Percentiles rank a stretch among this genome's conserved stretches.
phyloP scores from a whole-genome alignment of 2,888 invertebrate genomes.

The Polyploca ridens region DNA sequence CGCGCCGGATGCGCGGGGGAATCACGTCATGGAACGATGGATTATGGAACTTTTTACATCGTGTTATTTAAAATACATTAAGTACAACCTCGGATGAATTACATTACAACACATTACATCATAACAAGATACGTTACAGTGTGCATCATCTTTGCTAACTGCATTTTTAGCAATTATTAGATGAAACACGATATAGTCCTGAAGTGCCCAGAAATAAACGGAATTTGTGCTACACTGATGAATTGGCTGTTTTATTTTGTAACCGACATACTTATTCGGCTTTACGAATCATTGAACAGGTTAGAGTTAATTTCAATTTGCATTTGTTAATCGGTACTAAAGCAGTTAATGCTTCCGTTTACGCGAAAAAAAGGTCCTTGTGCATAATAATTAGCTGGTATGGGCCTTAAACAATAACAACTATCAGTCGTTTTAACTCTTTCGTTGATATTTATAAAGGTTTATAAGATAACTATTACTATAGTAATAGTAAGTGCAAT shows the following conservation, averaged over 20 bases:
- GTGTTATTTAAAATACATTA: constrained; percentile 11
- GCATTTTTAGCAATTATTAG: not conserved
- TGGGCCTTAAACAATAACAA: not conserved
- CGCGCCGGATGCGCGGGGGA: constrained; percentile 57
- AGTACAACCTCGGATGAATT: not conserved
- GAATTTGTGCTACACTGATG: constrained; percentile 2
- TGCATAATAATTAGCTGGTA: not conserved
- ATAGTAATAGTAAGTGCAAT: constrained; percentile 16
- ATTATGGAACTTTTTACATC: constrained; percentile 30
- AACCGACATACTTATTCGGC: constrained; percentile 19
- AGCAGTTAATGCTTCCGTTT: constrained; percentile 11
- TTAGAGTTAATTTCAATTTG: not conserved
- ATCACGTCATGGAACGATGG: constrained; percentile 57
- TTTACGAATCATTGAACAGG: constrained; percentile 26
- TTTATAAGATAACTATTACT: not conserved
- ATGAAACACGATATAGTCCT: too few species aligned
- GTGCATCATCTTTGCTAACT: not conserved
- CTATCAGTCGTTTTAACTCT: too few species aligned
- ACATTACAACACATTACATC: not conserved
- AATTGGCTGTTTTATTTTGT: constrained; percentile 18
- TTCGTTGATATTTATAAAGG: too few species aligned
- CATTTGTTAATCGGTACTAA: constrained; percentile 10
- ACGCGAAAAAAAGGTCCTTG: not conserved
- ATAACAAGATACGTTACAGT: not conserved
- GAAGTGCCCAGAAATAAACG: not conserved